Evolutionary conservation across 2,888 invertebrate genomes (phyloP).

Genomic region (Agelastica alni): DNA sequence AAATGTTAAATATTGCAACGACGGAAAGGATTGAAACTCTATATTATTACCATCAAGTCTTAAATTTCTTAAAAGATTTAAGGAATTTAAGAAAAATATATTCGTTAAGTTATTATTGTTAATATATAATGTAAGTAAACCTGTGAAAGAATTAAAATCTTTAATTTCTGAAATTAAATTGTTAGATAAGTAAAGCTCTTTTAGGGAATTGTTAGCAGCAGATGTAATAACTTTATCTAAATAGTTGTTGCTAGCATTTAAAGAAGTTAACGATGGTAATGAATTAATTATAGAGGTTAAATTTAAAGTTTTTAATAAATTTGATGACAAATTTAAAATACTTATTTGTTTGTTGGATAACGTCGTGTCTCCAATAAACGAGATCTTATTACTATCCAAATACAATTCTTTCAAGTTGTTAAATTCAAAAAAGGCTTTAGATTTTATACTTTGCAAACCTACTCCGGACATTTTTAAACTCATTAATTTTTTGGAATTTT

Average conservation of each 20-base stretch:
- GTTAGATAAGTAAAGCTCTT: too few species aligned
- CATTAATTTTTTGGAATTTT: not conserved
- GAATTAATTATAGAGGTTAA: not conserved
- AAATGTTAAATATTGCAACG: too few species aligned
- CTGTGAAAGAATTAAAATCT: not conserved
- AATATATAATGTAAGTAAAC: not conserved
- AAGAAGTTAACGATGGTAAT: not conserved
- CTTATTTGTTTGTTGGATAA: too few species aligned
- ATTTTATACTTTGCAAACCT: not conserved
- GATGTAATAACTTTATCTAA: too few species aligned
- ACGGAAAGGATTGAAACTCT: too few species aligned
- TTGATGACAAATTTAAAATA: not conserved
- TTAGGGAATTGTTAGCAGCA: too few species aligned
- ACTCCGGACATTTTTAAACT: not conserved
- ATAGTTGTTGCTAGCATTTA: too few species aligned
- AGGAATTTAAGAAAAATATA: not conserved
- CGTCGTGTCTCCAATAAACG: not conserved
- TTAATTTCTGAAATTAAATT: not conserved
- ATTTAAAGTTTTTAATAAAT: not conserved
- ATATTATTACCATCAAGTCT: not conserved
- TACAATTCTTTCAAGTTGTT: not conserved
- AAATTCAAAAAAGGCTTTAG: not conserved
- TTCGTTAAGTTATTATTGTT: not conserved
- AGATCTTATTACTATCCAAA: not conserved
- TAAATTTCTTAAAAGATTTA: not conserved